Base-by-base conservation (phyloP, 2,888 invertebrate genomes). In the Oscheius sp. region DNA sequence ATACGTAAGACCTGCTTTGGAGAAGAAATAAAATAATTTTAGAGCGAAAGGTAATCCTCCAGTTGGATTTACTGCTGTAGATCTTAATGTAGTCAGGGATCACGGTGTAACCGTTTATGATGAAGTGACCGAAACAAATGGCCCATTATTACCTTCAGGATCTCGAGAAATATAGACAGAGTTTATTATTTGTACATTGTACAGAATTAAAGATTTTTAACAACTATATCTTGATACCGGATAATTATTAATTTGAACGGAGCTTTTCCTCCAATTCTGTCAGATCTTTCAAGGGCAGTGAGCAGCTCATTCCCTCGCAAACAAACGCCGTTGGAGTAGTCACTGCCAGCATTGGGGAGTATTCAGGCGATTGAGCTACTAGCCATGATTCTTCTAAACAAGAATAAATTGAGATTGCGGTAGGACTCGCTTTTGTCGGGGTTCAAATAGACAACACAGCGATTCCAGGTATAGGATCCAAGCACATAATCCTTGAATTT, bases 51-150 rank as follows among this genome's bases (percentile, higher is more conserved):
- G 31, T 46, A 27, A 33, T 37, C 17, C 37, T 3, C 23, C 61
- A 3, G 6, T n/a, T 15, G 61, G 61, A 5, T 55, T 34, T 25
- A 68, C 68, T 3, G 58, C 50, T 2, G 58, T 68, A 17, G 61
- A 71, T 23, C 46, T 73, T 45, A 39, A 27, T 3, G 29, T 46
- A 10, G 29, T 74, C 25, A 46, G 50, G 46, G 77, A 78, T 10
- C 74, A 77, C 23, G 79, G 79, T 42, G 71, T 79, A 5, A 67
- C 73, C 23, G 68, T 77, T 23, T 79, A 79, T 45, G 79, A 64
- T 29, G 61, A 61, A 45, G 37, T 29, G 3, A 12, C 2, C 3
- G 27, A 23, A 25, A 23, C 55, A 17, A 34, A 33, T 31, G 61
- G 61, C 15, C 61, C 61, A 8, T 45, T 61, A 29, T 31, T 61